These are phyloP conservation scores for Pomacea maculata DNA, from an alignment of 1,140 invertebrate genomes.

Conservation along the genomic window DNA sequence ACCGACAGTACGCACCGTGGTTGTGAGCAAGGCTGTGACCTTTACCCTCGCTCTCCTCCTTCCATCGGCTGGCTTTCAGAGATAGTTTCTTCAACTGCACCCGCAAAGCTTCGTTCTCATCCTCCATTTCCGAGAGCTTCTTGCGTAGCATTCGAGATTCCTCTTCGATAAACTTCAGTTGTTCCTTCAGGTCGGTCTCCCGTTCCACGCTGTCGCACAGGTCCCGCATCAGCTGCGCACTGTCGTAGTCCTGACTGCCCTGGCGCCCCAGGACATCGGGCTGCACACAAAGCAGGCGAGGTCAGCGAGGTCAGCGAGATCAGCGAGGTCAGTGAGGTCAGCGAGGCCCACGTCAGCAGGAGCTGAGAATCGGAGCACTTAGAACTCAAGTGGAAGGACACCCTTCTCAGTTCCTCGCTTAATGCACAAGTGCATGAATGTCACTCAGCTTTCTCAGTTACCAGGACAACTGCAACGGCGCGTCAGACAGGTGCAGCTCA, in stretches of 20 bases:
- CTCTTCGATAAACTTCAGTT: slow-evolving; percentile 88
- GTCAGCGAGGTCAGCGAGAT: no score
- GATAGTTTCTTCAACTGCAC: slow-evolving; percentile 95
- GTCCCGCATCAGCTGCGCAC: slow-evolving; percentile 79
- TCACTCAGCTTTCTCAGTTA: no score
- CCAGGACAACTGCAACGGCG: no score
- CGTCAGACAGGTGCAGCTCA: no score
- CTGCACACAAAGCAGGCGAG: no score
- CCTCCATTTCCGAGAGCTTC: slow-evolving; percentile 86
- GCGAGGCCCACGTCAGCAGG: no score
- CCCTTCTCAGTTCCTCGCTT: background rate
- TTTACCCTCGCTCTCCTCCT: slow-evolving; percentile 40
- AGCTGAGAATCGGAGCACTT: no score
- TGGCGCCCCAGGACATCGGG: slow-evolving; percentile 32
- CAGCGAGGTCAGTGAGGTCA: no score
- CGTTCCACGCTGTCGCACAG: slow-evolving; percentile 90
- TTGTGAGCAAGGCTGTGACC: no score
- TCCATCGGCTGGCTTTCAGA: slow-evolving; percentile 38
- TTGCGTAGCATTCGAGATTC: slow-evolving; percentile 83
- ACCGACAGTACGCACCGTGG: no score
- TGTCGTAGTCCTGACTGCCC: slow-evolving; percentile 51
- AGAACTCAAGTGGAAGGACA: background rate
- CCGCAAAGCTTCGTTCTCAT: slow-evolving; percentile 91
- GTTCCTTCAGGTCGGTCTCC: slow-evolving; percentile 91
- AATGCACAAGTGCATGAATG: no score